phyloP scores from a whole-genome alignment of 1,140 invertebrate genomes.

The Portunus trituberculatus region DNA sequence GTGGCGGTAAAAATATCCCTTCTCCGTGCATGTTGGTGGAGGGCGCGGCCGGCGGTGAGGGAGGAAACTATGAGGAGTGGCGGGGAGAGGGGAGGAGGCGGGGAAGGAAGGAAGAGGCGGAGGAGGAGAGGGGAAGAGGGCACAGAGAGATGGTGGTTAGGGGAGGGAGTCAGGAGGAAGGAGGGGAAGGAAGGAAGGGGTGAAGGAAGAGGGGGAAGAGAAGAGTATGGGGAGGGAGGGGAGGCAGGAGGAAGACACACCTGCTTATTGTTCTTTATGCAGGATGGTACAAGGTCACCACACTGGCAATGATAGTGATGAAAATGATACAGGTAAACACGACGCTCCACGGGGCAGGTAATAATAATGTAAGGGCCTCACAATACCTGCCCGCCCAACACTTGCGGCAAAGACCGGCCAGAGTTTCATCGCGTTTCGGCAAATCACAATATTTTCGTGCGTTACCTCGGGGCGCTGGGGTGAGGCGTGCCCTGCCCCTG shows the following conservation, averaged over 20 bases:
- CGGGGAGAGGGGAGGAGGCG: neutral
- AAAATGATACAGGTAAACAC: neutral
- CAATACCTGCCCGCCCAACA: neutral
- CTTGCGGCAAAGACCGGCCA: neutral
- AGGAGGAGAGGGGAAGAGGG: neutral
- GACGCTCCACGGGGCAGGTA: neutral
- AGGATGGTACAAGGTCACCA: neutral
- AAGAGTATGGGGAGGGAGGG: neutral
- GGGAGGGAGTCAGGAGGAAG: neutral
- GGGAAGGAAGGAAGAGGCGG: neutral
- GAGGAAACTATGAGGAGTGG: neutral
- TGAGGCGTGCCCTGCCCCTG: neutral
- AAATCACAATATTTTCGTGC: neutral
- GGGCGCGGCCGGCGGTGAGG: neutral
- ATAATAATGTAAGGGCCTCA: neutral
- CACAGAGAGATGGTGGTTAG: neutral
- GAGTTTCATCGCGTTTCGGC: neutral
- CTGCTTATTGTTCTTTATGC: conserved; percentile 12
- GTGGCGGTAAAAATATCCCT: neutral
- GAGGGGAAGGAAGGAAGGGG: neutral
- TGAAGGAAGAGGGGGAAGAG: conserved; percentile 1
- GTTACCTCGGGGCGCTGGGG: neutral
- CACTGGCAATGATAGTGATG: neutral
- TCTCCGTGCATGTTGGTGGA: conserved; percentile 6
- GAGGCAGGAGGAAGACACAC: neutral